phyloP scores from a whole-genome alignment of 1,140 invertebrate species.

The Microvelia longipes region DNA sequence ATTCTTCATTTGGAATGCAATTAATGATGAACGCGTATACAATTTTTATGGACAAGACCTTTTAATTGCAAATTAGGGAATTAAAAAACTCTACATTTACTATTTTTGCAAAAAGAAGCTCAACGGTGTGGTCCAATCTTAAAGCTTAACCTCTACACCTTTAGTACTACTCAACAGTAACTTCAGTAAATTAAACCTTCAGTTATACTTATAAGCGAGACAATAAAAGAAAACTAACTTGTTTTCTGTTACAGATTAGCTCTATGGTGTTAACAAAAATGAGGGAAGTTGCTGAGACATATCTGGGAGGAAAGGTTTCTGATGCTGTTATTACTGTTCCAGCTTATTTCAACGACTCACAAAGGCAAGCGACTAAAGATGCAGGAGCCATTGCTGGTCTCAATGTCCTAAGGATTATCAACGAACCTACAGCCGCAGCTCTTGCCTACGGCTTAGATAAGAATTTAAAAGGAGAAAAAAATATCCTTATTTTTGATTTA shows the following conservation, averaged over 20 bases:
- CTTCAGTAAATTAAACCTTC: too few relatives aligned
- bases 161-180: too few relatives aligned
- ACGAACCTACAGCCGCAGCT: slow-evolving; percentile 63
- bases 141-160: too few relatives aligned
- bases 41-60: too few relatives aligned
- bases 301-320: slow-evolving; percentile 28
- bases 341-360: slow-evolving; percentile 62
- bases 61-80: too few relatives aligned
- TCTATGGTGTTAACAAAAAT: slow-evolving; percentile 48
- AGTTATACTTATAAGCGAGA: too few relatives aligned
- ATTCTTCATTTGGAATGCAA: too few relatives aligned
- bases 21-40: too few relatives aligned
- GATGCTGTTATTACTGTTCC: slow-evolving; percentile 34
- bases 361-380: slow-evolving; percentile 81
- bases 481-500: slow-evolving; percentile 57
- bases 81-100: too few relatives aligned
- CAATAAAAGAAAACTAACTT: too few relatives aligned
- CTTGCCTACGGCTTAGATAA: slow-evolving; percentile 73
- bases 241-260: slow-evolving; percentile 29
- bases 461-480: slow-evolving; percentile 58
- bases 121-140: too few relatives aligned
- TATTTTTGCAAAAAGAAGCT: too few relatives aligned
- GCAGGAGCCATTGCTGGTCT: slow-evolving; percentile 51
- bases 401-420: slow-evolving; percentile 69
- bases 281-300: slow-evolving; percentile 40